phyloP scores from a whole-genome alignment of 1,140 invertebrate genomes.

The Ctenoplectra terminalis region DNA sequence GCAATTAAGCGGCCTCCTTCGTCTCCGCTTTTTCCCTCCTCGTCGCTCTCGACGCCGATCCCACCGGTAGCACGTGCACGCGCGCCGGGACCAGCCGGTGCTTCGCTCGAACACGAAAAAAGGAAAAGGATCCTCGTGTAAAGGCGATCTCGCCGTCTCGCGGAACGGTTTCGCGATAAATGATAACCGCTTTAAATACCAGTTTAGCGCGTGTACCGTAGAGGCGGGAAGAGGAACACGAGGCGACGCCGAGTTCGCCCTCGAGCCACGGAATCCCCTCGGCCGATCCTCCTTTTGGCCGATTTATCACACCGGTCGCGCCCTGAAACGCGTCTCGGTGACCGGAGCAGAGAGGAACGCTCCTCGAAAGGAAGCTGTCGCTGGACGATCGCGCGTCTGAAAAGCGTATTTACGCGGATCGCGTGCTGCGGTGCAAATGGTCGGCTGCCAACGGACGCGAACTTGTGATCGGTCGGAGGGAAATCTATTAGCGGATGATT shows the following conservation, averaged over 20 bases:
- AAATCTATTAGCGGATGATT: neutral
- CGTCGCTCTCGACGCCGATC: neutral
- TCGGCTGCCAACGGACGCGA: neutral
- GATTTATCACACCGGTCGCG: slow-evolving; percentile 25
- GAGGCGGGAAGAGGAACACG: neutral
- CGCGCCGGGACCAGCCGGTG: slow-evolving; percentile 5
- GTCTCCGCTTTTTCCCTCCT: slow-evolving; percentile 10
- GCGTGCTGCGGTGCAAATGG: neutral
- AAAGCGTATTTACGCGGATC: neutral
- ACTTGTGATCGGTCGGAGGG: neutral
- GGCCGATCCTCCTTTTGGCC: slow-evolving; percentile 1
- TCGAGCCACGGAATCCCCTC: slow-evolving; percentile 31
- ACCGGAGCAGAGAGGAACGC: neutral
- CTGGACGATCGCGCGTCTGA: neutral
- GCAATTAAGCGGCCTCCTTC: slow-evolving; percentile 58
- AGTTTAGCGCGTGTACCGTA: slow-evolving; percentile 56
- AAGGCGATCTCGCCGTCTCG: slow-evolving; percentile 30
- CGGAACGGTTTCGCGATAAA: slow-evolving; percentile 56
- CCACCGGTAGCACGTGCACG: slow-evolving; percentile 46
- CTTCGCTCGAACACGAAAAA: slow-evolving; percentile 26
- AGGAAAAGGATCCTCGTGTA: slow-evolving; percentile 14
- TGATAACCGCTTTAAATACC: slow-evolving; percentile 62
- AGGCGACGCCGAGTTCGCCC: neutral
- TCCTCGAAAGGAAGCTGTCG: neutral
- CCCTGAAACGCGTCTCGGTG: neutral